phyloP scores from a whole-genome alignment of 92 coral and sea anemone species.

The Ricordea florida region DNA sequence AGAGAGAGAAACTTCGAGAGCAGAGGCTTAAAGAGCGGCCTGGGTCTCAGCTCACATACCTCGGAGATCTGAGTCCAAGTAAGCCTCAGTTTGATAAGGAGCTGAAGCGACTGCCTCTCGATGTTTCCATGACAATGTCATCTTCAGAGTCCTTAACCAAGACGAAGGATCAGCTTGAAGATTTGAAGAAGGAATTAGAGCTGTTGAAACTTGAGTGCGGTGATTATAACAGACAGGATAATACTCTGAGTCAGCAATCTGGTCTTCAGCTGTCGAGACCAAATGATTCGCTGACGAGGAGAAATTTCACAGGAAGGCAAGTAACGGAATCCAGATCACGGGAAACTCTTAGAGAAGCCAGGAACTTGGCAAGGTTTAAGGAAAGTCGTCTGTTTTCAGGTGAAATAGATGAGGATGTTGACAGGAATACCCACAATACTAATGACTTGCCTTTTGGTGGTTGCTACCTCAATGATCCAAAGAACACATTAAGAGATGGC shows the following conservation, averaged over 20 bases:
- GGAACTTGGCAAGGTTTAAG: not conserved
- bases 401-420: not conserved
- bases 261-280: too few relatives aligned
- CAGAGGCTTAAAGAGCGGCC: not conserved
- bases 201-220: conserved; percentile 2
- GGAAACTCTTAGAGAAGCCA: too few relatives aligned
- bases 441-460: conserved; percentile 22
- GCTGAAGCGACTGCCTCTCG: not conserved
- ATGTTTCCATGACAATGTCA: not conserved
- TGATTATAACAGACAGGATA: not conserved
- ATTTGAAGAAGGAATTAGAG: conserved; percentile 12
- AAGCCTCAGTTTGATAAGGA: not conserved
- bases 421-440: not conserved
- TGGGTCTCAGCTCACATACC: conserved; percentile 23
- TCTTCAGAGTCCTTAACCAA: not conserved
- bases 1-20: not conserved
- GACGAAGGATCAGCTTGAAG: conserved; percentile 2
- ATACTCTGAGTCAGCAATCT: not conserved
- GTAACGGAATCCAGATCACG: too few relatives aligned
- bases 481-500: not conserved
- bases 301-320: too few relatives aligned
- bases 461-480: not conserved
- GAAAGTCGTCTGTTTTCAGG: not conserved
- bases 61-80: not conserved
- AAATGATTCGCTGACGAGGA: too few relatives aligned